Evolutionary conservation across 2,888 invertebrate genomes (phyloP), one percentile per base, ranked within the genome.

Genomic region (Germaria angustata): DNA sequence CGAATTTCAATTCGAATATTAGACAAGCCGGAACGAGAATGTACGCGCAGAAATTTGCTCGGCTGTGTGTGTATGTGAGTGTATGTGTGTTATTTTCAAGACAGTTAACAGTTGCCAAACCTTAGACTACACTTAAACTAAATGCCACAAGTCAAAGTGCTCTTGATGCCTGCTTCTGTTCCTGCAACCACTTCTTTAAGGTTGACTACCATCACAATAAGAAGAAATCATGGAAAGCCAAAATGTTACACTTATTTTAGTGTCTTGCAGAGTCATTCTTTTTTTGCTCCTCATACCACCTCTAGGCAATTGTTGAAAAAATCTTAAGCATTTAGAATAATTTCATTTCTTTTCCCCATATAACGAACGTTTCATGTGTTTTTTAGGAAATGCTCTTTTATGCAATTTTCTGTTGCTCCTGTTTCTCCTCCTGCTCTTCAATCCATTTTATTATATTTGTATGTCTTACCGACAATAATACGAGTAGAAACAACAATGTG

Each of bases 61-160:
- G 11, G 51, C 8, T 73, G 65, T 73, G 36, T 72, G 65, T 73
- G 36, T 72, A 9, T 20, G 57, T 22, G n/a, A 72, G 68, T 71
- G 41, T 69, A 81, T 84, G 83, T 85, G 8, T 28, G 57, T n/a
- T 66, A 17, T 32, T 73, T 36, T 69, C 39, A 34, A 15, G 15
- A 57, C 81, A 73, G 72, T 77, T 72, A 77, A 66, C 77, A 81
- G 55, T 81, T 81, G 72, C 80, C 68, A 77, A 76, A 77, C 66
- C 76, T 71, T 55, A 69, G 72, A 72, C 80, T 80, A 46, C 75
- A 80, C 73, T 81, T 81, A 80, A 84, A 75, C 73, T 78, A 84
- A 84, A 75, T 81, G 84, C 84, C 80, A 80, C 78, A 75, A 80
- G 84, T 84, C 84, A 81, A 80, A 80, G 65, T 73, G 59, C 59